Percentiles rank a stretch among this genome's conserved stretches.
Conservation (phyloP, 2,113 vertebrate genomes). For the Petrocephalus zakoni region DNA sequence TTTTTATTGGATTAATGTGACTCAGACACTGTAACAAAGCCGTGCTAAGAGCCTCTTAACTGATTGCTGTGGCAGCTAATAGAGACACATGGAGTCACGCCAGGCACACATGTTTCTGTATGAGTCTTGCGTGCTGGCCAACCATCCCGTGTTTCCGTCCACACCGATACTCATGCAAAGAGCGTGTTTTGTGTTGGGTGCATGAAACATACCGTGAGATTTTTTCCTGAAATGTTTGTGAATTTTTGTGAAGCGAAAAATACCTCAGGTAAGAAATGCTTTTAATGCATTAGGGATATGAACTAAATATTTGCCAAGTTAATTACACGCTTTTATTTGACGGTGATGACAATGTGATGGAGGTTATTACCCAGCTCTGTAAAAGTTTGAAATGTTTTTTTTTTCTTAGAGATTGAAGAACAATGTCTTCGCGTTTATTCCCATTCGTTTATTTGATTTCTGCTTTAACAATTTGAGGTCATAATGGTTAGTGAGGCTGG, state of each 20-base stretch:
- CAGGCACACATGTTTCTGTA: conserved; percentile 22
- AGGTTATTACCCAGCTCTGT: background rate
- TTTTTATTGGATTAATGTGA: background rate
- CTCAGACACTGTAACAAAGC: background rate
- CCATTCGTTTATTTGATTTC: too few relatives aligned
- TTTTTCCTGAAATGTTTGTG: background rate
- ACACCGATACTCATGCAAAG: background rate
- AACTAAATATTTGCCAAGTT: background rate
- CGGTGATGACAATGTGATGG: background rate
- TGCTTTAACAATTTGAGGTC: background rate
- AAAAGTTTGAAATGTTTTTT: background rate
- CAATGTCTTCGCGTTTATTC: background rate
- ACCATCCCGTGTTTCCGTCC: background rate
- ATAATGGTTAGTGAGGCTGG: background rate
- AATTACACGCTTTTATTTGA: background rate
- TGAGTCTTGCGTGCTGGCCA: background rate
- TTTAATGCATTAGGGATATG: background rate
- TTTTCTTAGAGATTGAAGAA: background rate
- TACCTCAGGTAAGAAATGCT: background rate
- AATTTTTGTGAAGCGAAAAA: background rate
- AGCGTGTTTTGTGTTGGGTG: background rate
- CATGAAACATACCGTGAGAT: background rate
- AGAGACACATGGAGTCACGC: background rate
- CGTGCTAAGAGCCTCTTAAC: conserved; percentile 2
- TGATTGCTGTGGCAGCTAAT: conserved; percentile 27